Conservation (phyloP, 2,888 invertebrate genomes). For the Tenthredo scrophulariae region DNA sequence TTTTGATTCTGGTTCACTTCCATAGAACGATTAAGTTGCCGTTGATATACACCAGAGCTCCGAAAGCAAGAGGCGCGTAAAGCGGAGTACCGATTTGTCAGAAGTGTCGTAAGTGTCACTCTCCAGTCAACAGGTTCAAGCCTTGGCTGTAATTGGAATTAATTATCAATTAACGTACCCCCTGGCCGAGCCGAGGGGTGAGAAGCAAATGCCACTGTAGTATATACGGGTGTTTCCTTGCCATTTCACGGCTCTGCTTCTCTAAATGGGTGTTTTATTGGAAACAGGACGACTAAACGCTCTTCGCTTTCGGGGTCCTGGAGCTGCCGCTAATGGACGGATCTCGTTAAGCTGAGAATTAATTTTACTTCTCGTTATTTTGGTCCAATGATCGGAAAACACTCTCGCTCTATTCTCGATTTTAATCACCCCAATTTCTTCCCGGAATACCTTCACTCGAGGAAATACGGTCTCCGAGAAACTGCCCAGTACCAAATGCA, state of each 20-base stretch:
- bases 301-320: not conserved
- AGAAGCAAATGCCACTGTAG: conserved; percentile 37
- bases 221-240: conserved; percentile 2
- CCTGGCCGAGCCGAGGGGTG: conserved; percentile 13
- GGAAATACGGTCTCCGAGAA: not conserved
- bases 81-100: conserved; percentile 27
- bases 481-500: not conserved
- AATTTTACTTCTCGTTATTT: not conserved
- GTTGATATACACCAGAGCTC: not conserved
- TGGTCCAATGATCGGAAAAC: not conserved
- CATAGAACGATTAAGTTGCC: not conserved
- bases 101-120: conserved; percentile 49
- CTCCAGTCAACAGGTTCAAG: conserved; percentile 49
- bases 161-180: conserved; percentile 49
- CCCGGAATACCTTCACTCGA: not conserved
- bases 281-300: conserved; percentile 32
- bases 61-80: not conserved
- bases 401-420: not conserved
- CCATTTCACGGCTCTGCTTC: conserved; percentile 46
- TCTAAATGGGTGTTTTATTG: conserved; percentile 43
- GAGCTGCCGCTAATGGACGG: conserved; percentile 10
- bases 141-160: conserved; percentile 45
- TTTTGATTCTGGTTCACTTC: not conserved
- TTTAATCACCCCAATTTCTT: not conserved
- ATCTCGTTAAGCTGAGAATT: conserved; percentile 17